Conservation (phyloP, 2,888 invertebrate genomes). For the Idaea aversata region DNA sequence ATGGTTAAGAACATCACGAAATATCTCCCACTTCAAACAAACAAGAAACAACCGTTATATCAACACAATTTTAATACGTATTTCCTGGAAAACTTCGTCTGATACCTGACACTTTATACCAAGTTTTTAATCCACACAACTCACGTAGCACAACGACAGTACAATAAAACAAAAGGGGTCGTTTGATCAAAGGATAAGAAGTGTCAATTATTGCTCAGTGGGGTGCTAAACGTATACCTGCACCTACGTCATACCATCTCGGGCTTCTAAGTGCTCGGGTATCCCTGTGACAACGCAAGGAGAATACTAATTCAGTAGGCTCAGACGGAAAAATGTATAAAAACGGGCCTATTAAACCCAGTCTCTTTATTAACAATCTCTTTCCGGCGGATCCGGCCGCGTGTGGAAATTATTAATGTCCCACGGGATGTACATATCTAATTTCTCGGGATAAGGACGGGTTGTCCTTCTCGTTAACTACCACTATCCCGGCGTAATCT, state of each 20-base stretch:
- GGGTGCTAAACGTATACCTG: conserved; percentile 17
- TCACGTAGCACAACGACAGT: conserved; percentile 13
- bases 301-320: conserved; percentile 25
- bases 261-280: conserved; percentile 11
- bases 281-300: conserved; percentile 17
- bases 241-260: conserved; percentile 14
- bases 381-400: not conserved
- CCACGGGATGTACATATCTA: not conserved
- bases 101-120: conserved; percentile 6
- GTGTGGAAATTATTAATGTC: not conserved
- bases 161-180: conserved; percentile 19
- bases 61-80: not conserved
- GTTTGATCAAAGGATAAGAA: conserved; percentile 21
- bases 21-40: not conserved
- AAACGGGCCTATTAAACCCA: conserved; percentile 1
- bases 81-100: not conserved
- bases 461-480: not conserved
- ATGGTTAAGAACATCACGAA: not conserved
- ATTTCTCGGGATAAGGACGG: not conserved
- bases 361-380: not conserved
- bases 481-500: conserved; percentile 1
- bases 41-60: not conserved
- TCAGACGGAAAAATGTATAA: conserved; percentile 9
- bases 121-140: conserved; percentile 10
- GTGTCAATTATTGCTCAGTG: conserved; percentile 24